Base-by-base conservation (phyloP, 1,140 invertebrate species). In the Apis dorsata region DNA sequence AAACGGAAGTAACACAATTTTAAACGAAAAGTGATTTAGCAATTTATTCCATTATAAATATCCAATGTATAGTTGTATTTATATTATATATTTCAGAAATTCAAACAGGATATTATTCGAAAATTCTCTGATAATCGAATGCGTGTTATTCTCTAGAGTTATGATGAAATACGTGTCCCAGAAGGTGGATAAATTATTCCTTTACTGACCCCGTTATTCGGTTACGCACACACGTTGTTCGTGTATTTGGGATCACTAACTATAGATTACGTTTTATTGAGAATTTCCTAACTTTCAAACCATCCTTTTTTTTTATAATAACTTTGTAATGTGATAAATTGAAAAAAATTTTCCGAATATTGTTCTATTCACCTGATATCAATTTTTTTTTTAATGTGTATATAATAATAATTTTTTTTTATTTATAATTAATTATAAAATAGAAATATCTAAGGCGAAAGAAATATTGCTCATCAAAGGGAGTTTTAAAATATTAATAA, bases 121-220 rank as follows among this genome's bases (percentile, higher is more conserved):
- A 44, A 76, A 59, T 59, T 19, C 49, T 17, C 24, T 28, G 51
- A 53, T 69, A 82, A 77, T 69, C 34, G 63, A 57, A 69, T 15
- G 11, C 4, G 19, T 21, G 51, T 34, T 81, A 69, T 69, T 44
- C 65, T 24, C 73, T 17, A 11, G 65, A 44, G 65, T 11, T 57
- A 62, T 2, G 62, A 12, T 70, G 65, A 69, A 81, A 76, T 73
- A 62, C 34, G 19, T 60, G 68, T 69, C 73, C 80, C 80, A 53
- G 53, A 69, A 69, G 73, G 15, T n/a, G 66, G 66, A 82, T 69
- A 69, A 82, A 77, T 82, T 82, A 76, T 66, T 60, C 59, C 57
- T 49, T 44, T 17, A 60, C 59, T 69, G 80, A 82, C 73, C 80
- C 65, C 49, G 65, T 69, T 77, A 77, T 28, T 60, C 57, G 49